These are phyloP conservation scores for Halictus ligatus DNA, from an alignment of 2,888 invertebrate species.

Conservation along the genomic window DNA sequence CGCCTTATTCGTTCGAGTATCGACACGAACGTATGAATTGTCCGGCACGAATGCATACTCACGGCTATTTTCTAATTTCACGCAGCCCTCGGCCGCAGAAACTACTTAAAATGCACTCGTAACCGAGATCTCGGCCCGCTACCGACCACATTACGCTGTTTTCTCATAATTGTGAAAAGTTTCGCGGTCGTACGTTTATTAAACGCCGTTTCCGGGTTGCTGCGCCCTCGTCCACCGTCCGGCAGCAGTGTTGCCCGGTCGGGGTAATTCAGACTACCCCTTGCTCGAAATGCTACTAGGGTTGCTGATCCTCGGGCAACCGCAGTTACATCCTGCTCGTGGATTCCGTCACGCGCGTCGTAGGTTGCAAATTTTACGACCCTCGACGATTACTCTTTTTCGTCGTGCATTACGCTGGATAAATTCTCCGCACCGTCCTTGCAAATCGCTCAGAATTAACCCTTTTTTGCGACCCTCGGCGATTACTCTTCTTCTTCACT, in stretches of 20 bases:
- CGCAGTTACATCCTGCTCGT: background rate
- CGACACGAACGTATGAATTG: background rate
- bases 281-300: background rate
- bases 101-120: constrained; percentile 46
- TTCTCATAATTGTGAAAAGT: constrained; percentile 55
- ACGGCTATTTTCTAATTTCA: constrained; percentile 10
- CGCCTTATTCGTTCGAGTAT: constrained; percentile 1
- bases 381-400: background rate
- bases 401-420: background rate
- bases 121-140: constrained; percentile 34
- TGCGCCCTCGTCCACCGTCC: background rate
- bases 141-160: constrained; percentile 45
- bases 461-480: background rate
- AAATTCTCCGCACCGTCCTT: background rate
- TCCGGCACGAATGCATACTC: background rate
- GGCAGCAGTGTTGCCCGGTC: background rate
- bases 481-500: background rate
- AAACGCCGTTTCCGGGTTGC: constrained; percentile 21
- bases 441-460: background rate
- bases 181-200: constrained; percentile 45
- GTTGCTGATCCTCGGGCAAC: constrained; percentile 5
- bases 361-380: background rate
- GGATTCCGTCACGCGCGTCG: background rate
- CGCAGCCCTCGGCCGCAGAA: background rate
- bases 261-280: background rate